Percentiles rank a stretch among this genome's conserved stretches.
Conservation (phyloP, 2,113 vertebrate species). For the Caranx ignobilis region DNA sequence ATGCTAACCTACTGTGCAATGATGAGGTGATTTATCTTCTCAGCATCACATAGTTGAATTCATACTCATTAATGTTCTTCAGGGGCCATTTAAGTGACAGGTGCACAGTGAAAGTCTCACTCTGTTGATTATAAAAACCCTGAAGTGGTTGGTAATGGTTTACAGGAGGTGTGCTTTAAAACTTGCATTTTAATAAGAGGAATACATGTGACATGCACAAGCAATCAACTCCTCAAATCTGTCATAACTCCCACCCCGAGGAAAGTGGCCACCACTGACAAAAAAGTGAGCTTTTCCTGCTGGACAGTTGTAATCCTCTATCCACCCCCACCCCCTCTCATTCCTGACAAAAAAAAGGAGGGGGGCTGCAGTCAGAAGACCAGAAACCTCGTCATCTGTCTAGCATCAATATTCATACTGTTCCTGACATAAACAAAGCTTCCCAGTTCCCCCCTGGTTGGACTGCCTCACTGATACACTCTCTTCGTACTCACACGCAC, state of each 20-base stretch:
- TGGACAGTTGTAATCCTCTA: slow-evolving; percentile 37
- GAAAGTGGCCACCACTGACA: neutral
- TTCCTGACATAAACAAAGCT: slow-evolving; percentile 37
- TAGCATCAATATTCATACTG: slow-evolving; percentile 26
- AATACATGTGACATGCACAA: slow-evolving; percentile 17
- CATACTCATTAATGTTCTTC: neutral
- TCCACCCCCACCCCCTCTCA: slow-evolving; percentile 22
- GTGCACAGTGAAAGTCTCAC: slow-evolving; percentile 8
- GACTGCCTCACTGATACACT: slow-evolving; percentile 1
- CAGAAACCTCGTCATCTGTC: slow-evolving; percentile 33
- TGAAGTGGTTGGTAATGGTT: neutral
- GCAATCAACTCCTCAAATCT: slow-evolving; percentile 18
- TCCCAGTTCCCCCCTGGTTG: slow-evolving; percentile 32
- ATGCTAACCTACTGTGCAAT: neutral
- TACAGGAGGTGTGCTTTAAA: slow-evolving; percentile 1
- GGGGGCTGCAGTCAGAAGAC: slow-evolving; percentile 26
- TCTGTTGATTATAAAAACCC: slow-evolving; percentile 15
- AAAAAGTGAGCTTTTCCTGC: slow-evolving; percentile 21
- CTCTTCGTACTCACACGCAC: neutral
- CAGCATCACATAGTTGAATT: neutral
- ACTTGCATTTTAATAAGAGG: slow-evolving; percentile 9
- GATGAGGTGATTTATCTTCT: slow-evolving; percentile 4
- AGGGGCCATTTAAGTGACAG: slow-evolving; percentile 6
- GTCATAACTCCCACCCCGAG: neutral
- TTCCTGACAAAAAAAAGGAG: slow-evolving; percentile 46